Evolutionary conservation across 2,113 vertebrate genomes (phyloP).

Genomic region (Brachionichthys hirsutus): DNA sequence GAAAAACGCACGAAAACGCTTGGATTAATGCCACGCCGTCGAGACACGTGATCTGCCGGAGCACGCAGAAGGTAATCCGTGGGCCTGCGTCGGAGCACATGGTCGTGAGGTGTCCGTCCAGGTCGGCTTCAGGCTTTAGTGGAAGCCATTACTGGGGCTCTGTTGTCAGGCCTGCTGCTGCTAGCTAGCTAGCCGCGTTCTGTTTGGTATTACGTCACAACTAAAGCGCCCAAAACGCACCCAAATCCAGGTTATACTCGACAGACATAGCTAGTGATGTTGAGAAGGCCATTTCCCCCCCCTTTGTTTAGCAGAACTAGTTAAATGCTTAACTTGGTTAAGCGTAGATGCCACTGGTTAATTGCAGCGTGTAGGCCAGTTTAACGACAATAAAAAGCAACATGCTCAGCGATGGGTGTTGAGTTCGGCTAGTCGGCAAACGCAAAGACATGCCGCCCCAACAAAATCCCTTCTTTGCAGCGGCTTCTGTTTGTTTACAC

Average conservation of each 20-base stretch:
- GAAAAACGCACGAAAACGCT: not conserved
- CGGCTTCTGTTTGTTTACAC: too few species aligned
- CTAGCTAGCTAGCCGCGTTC: not conserved
- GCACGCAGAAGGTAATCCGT: conserved; percentile 45
- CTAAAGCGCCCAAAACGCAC: not conserved
- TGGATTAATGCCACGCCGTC: conserved; percentile 17
- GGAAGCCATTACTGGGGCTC: conserved; percentile 5
- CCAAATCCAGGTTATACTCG: not conserved
- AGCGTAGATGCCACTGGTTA: not conserved
- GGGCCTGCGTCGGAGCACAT: conserved; percentile 16
- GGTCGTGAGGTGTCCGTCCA: not conserved
- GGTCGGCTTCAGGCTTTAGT: not conserved
- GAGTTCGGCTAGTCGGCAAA: too few species aligned
- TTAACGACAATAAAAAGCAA: not conserved
- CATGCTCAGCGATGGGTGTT: too few species aligned
- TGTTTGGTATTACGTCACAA: too few species aligned
- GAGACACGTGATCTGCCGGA: not conserved
- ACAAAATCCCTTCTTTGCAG: too few species aligned
- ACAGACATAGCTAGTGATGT: not conserved
- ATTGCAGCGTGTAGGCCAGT: not conserved
- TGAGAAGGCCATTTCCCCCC: too few species aligned
- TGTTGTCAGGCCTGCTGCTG: conserved; percentile 40
- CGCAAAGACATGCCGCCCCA: too few species aligned
- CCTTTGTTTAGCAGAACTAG: not conserved
- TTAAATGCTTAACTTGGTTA: fast-evolving